phyloP scores from a whole-genome alignment of 2,113 vertebrate species.

The Pholis gunnellus region DNA sequence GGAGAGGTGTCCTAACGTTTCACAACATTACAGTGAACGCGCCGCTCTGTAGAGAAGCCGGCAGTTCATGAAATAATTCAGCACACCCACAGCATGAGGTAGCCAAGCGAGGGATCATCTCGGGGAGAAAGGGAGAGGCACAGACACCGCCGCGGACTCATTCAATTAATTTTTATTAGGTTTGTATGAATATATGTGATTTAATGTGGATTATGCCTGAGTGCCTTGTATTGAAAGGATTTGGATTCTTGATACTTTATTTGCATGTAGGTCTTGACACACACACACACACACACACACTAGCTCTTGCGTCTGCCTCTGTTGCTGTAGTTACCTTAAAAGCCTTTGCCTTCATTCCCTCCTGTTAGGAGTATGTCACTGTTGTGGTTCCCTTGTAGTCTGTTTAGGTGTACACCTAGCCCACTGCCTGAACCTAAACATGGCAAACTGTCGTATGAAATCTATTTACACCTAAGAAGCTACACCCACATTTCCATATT shows the following conservation, averaged over 20 bases:
- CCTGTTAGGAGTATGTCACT: constrained; percentile 5
- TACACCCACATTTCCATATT: constrained; percentile 54
- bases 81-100: constrained; percentile 46
- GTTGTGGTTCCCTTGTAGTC: background rate
- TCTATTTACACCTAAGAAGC: constrained; percentile 15
- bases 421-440: background rate
- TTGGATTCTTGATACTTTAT: constrained; percentile 48
- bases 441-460: background rate
- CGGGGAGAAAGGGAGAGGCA: background rate
- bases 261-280: constrained; percentile 61
- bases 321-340: constrained; percentile 34
- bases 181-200: constrained; percentile 64
- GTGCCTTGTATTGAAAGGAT: constrained; percentile 54
- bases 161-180: constrained; percentile 63
- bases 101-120: constrained; percentile 53
- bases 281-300: constrained; percentile 25
- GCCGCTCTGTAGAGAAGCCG: constrained; percentile 45
- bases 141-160: constrained; percentile 34
- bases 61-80: constrained; percentile 67
- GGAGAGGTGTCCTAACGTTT: constrained; percentile 67
- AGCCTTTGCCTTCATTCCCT: constrained; percentile 16
- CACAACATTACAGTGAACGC: constrained; percentile 51
- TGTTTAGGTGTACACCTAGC: background rate
- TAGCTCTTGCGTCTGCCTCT: constrained; percentile 13
- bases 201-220: constrained; percentile 58